These are phyloP conservation scores for Bombylius major DNA, from an alignment of 2,888 invertebrate genomes.

Conservation along the genomic window DNA sequence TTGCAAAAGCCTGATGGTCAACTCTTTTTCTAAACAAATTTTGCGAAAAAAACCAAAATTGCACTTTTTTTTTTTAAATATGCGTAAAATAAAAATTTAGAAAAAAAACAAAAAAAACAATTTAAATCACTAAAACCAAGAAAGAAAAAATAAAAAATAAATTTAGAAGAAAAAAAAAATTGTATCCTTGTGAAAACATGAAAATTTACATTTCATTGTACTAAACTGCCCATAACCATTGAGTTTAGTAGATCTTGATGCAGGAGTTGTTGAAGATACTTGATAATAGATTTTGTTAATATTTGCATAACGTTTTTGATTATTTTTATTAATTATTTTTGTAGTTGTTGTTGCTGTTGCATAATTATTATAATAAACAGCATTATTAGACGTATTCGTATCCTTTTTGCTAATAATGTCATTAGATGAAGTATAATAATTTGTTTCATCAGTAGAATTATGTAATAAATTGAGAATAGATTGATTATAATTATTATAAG, in stretches of 20 bases:
- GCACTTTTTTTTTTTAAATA: no score
- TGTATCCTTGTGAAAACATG: background rate
- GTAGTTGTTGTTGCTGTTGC: background rate
- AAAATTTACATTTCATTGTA: background rate
- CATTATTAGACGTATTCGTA: background rate
- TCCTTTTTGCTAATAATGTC: background rate
- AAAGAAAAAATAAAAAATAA: no score
- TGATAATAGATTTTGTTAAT: background rate
- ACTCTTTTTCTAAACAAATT: no score
- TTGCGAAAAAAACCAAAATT: no score
- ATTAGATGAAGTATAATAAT: background rate
- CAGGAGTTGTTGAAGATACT: background rate
- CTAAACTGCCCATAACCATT: background rate
- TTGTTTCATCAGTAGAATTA: no score
- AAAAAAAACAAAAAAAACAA: no score
- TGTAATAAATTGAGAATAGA: background rate
- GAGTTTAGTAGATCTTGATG: background rate
- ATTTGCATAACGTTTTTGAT: no score
- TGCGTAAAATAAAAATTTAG: no score
- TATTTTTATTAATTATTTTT: background rate
- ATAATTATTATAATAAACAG: background rate
- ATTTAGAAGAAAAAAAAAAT: no score
- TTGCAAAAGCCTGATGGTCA: no score
- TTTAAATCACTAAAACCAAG: no score
- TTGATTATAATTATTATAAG: background rate